These are phyloP conservation scores for Folsomia candida DNA, from an alignment of 2,888 invertebrate genomes.

Conservation along the genomic window DNA sequence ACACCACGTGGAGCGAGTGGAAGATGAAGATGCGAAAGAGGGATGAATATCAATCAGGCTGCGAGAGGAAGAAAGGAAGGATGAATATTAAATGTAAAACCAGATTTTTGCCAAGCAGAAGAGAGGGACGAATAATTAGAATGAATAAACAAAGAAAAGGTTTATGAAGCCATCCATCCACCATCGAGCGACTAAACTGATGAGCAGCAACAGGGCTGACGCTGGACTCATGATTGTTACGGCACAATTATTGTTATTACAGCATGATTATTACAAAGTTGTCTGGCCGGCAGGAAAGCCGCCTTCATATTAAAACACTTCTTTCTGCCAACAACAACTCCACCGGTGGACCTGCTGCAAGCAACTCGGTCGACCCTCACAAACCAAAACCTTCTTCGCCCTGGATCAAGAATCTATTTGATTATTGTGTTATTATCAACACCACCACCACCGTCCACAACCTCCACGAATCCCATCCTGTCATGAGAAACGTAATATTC, in stretches of 20 bases:
- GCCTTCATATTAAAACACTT: conserved; percentile 42
- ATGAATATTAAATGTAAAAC: too few relatives aligned
- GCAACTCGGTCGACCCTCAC: background rate
- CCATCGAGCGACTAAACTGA: too few relatives aligned
- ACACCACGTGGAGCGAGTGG: background rate
- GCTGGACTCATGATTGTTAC: too few relatives aligned
- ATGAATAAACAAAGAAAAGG: background rate
- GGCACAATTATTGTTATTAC: conserved; percentile 18
- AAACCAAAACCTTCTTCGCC: too few relatives aligned
- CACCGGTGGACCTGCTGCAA: background rate
- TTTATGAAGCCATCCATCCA: background rate
- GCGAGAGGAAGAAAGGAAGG: background rate
- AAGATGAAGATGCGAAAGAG: background rate
- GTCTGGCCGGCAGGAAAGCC: conserved; percentile 38
- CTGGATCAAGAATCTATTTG: background rate
- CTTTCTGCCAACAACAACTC: background rate
- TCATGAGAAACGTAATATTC: background rate
- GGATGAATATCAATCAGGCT: background rate
- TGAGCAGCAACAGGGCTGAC: too few relatives aligned
- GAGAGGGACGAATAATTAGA: background rate
- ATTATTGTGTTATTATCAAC: conserved; percentile 7
- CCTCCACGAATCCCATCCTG: background rate
- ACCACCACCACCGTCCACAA: background rate
- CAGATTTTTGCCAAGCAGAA: background rate
- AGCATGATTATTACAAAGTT: conserved; percentile 39